Conservation (phyloP, 2,113 vertebrate genomes). For the Phainopepla nitens region DNA sequence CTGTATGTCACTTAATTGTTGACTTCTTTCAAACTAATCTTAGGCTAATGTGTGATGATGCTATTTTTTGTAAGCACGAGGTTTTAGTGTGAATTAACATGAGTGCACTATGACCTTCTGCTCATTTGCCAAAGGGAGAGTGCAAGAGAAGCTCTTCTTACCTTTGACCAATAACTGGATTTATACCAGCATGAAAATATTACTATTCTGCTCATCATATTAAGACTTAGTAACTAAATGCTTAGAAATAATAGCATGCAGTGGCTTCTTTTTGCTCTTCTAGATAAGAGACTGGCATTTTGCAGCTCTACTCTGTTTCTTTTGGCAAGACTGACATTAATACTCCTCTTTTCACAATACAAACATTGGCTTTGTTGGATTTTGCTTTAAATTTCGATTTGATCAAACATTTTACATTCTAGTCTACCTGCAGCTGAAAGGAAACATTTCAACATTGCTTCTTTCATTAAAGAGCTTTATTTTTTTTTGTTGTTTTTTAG, state of each 20-base stretch:
- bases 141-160: background rate
- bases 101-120: background rate
- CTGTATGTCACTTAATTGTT: background rate
- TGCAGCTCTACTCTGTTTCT: background rate
- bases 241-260: background rate
- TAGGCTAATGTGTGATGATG: background rate
- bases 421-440: background rate
- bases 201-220: background rate
- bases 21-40: background rate
- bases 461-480: background rate
- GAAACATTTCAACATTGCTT: background rate
- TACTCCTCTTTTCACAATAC: background rate
- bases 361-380: background rate
- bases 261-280: background rate
- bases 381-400: background rate
- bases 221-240: background rate
- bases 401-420: background rate
- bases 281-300: background rate
- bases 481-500: conserved; percentile 66
- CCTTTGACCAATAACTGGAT: background rate
- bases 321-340: background rate
- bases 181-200: background rate
- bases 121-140: background rate
- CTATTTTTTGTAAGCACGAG: background rate
- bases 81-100: background rate